phyloP scores from a whole-genome alignment of 2,797 vertebrate genomes.

The Lagodon rhomboides region DNA sequence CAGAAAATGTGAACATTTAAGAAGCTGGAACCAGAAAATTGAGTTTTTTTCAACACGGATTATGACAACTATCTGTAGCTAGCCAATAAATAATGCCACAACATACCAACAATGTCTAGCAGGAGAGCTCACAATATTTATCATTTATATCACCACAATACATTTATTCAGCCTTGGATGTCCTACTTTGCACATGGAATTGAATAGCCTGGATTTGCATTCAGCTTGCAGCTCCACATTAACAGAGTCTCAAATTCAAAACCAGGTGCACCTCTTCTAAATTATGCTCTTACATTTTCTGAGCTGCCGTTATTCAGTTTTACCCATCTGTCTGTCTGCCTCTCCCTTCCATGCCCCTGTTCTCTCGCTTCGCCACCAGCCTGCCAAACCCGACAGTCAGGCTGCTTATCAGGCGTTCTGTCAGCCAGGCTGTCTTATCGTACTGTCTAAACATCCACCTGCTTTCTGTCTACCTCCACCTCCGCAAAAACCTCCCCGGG shows the following conservation, averaged over 20 bases:
- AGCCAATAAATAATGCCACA: background rate
- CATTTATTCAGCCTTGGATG: constrained; percentile 36
- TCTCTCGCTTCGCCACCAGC: constrained; percentile 49
- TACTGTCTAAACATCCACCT: constrained; percentile 78
- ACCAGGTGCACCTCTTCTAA: constrained; percentile 47
- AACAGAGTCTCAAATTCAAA: constrained; percentile 47
- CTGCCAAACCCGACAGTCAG: constrained; percentile 78
- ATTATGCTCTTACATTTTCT: constrained; percentile 51
- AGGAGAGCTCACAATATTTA: background rate
- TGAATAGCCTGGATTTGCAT: constrained; percentile 51
- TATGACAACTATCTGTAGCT: background rate
- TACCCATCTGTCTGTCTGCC: constrained; percentile 47
- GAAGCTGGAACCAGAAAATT: too few relatives aligned
- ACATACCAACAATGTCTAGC: background rate
- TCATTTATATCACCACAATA: constrained; percentile 2
- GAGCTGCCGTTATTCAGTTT: constrained; percentile 48
- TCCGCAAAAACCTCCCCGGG: constrained; percentile 58
- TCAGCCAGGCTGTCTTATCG: constrained; percentile 75
- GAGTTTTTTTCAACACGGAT: too few relatives aligned
- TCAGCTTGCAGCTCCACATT: constrained; percentile 31
- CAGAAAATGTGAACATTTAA: too few relatives aligned
- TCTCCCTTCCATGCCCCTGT: constrained; percentile 32
- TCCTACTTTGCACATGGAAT: constrained; percentile 42
- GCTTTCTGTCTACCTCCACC: constrained; percentile 78
- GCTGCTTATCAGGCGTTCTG: constrained; percentile 78